Evolutionary conservation across 2,797 vertebrate species (phyloP).

Genomic region (Acanthiza pusilla): DNA sequence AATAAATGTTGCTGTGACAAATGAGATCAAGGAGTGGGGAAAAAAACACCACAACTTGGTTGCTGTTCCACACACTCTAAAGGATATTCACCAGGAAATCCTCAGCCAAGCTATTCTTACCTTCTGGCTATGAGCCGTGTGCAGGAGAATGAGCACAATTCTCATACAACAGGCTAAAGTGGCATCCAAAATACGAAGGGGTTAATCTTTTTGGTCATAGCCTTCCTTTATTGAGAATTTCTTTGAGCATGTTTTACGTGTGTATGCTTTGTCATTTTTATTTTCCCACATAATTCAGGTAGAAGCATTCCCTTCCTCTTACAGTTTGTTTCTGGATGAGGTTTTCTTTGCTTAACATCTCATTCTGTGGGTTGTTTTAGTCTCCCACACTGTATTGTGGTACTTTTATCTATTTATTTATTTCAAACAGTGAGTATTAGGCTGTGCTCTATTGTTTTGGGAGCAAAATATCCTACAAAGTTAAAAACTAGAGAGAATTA

Average conservation of each 20-base stretch:
- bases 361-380: not conserved
- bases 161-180: not conserved
- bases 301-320: not conserved
- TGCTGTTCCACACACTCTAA: not conserved
- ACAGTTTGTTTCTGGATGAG: not conserved
- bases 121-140: not conserved
- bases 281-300: not conserved
- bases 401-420: not conserved
- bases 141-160: not conserved
- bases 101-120: not conserved
- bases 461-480: not conserved
- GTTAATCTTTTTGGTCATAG: not conserved
- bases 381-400: not conserved
- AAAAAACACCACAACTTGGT: not conserved
- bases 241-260: not conserved
- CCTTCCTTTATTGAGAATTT: not conserved
- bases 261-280: not conserved
- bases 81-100: not conserved
- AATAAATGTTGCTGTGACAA: not conserved
- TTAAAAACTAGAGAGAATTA: not conserved
- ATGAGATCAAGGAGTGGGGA: rapidly evolving
- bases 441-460: not conserved
- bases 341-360: not conserved
- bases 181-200: not conserved
- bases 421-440: not conserved